Base-by-base conservation (phyloP, 1,140 invertebrate species). In the Plodia interpunctella region DNA sequence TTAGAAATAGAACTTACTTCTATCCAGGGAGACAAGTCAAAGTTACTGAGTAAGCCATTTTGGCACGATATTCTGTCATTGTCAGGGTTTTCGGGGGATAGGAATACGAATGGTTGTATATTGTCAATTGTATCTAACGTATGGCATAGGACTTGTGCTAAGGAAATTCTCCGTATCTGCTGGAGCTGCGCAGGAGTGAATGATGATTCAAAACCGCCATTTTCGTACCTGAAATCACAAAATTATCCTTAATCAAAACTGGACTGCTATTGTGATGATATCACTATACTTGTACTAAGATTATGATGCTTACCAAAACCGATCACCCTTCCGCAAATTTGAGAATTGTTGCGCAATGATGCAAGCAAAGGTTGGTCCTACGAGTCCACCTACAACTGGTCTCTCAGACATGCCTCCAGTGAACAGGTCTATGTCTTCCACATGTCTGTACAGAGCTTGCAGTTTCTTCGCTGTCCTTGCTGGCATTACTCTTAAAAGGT, bases 281-380 rank as follows among this genome's bases (percentile, higher is more conserved):
- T 11, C 2, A 35, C 13, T 5, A 35, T 5, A 35, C 2, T 5
- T 5, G 10, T 5, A 35, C 2, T 5, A 13, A 11, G 9, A 10
- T 35, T 13, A 10, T 35, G 17, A 11, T 51, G 55, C 49, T 74
- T 73, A 95, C 96, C 97, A 98, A 83, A 98, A 98, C 63, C 97
- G 87, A 90, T 98, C 97, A 28, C 97, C 98, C 79, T 95, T 95
- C 4, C 96, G 92, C 0, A 97, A 83, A 74, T 97, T 95, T 19
- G 93, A 92, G 78, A 99, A 98, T 77, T 99, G 97, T 70, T 97
- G 95, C 0, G 95, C 97, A 15, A 99, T 96, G 59, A 99, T 97
- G 76, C 98, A 99, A 51, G 97, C 97, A 77, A 99, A 98, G 0
- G 97, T 98, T 0, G 98, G 98, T 0, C 98, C 98, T 0, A 98